Evolutionary conservation across 2,797 vertebrate species (phyloP).

Genomic region (Petrocephalus sullivani): DNA sequence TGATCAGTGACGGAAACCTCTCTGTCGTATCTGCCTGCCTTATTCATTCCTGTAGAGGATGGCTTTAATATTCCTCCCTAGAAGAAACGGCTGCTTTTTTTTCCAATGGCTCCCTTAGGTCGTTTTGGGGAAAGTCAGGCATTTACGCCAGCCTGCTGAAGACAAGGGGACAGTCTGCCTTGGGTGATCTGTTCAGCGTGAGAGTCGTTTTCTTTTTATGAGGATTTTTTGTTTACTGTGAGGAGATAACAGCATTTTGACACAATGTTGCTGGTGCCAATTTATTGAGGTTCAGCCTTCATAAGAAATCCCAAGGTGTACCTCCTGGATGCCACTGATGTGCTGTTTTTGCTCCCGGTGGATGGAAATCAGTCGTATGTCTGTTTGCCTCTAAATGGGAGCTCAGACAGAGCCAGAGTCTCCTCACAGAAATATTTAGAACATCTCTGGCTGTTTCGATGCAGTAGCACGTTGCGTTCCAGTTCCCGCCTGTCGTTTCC

Average conservation of each 20-base stretch:
- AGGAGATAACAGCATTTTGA: neutral
- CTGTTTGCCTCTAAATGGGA: neutral
- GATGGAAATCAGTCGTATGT: neutral
- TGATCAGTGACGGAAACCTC: slow-evolving; percentile 47
- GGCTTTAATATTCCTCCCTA: slow-evolving; percentile 50
- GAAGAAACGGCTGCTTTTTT: slow-evolving; percentile 55
- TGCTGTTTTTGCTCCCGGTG: neutral
- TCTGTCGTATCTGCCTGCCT: slow-evolving; percentile 42
- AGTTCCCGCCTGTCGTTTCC: slow-evolving; percentile 24
- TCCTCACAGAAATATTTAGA: neutral
- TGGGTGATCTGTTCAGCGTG: neutral
- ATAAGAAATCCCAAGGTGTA: neutral
- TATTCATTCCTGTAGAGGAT: slow-evolving; percentile 51
- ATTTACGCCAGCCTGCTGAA: too few relatives aligned
- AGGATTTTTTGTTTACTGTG: neutral
- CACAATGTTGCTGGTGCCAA: neutral
- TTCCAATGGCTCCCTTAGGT: slow-evolving; percentile 62
- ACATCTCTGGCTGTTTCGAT: neutral
- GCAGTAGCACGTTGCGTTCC: neutral
- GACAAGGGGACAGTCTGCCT: neutral
- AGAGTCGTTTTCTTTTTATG: slow-evolving; percentile 9
- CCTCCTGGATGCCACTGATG: neutral
- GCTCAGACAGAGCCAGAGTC: neutral
- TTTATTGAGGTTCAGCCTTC: neutral
- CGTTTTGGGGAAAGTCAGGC: slow-evolving; percentile 38